Percentiles rank a stretch among this genome's conserved stretches.
phyloP scores from a whole-genome alignment of 2,888 invertebrate species.

The Acanthoscelides obtectus region DNA sequence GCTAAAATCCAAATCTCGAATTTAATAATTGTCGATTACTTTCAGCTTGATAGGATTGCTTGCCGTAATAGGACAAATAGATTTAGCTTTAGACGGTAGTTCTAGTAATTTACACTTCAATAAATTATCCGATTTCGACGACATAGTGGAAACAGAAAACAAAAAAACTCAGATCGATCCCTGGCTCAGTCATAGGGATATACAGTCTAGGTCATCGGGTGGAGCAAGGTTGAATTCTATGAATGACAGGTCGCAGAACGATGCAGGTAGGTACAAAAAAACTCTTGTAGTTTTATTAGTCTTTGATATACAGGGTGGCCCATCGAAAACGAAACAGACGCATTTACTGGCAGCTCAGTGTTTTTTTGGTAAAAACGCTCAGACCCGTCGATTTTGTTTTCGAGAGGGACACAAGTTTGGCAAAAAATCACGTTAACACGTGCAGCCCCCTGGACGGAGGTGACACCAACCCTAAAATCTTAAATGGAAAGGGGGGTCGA shows the following conservation, averaged over 20 bases:
- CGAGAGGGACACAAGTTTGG: too few species aligned
- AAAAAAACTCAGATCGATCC: slow-evolving; percentile 2
- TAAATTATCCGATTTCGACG: slow-evolving; percentile 27
- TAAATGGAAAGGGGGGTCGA: too few species aligned
- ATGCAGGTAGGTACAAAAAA: neutral
- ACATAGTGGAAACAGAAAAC: slow-evolving; percentile 22
- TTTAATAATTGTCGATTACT: neutral
- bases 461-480: too few species aligned
- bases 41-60: slow-evolving; percentile 19
- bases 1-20: neutral
- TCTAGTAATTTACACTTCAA: slow-evolving; percentile 17
- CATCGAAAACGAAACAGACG: too few species aligned
- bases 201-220: neutral
- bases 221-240: neutral
- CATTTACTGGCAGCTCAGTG: too few species aligned
- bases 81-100: slow-evolving; percentile 11
- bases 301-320: too few species aligned
- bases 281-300: too few species aligned
- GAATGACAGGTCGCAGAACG: neutral
- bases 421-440: too few species aligned
- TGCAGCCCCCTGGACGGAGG: too few species aligned
- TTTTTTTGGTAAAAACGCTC: too few species aligned
- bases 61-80: slow-evolving; percentile 15
- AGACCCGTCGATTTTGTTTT: too few species aligned
- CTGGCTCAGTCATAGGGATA: slow-evolving; percentile 4